phyloP scores from a whole-genome alignment of 2,113 vertebrate genomes.

The Sturnus vulgaris region DNA sequence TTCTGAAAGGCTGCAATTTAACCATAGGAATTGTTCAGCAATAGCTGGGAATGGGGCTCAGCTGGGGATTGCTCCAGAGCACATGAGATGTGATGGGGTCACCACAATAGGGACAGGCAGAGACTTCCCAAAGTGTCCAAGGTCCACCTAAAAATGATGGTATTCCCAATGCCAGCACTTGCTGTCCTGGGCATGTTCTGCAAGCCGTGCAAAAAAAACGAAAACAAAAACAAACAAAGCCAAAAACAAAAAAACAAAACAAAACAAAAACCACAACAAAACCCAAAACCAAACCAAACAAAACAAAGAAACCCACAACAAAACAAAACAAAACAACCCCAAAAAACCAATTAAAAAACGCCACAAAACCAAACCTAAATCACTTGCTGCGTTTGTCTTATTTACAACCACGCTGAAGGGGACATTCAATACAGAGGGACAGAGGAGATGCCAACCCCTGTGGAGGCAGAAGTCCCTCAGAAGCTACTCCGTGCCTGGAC shows the following conservation, averaged over 20 bases:
- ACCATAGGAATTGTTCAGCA: background rate
- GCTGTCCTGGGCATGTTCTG: background rate
- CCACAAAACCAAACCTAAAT: background rate
- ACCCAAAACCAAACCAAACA: background rate
- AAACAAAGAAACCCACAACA: background rate
- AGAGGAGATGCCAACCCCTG: background rate
- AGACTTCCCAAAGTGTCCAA: background rate
- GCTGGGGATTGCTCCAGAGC: background rate
- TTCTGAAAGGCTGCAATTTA: background rate
- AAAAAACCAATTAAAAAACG: no score
- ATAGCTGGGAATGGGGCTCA: background rate
- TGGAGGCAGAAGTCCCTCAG: background rate
- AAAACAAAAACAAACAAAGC: background rate
- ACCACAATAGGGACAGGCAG: background rate
- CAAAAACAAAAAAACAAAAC: no score
- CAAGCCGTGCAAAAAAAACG: background rate
- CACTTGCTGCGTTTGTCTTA: background rate
- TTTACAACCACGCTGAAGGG: background rate
- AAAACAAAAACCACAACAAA: no score
- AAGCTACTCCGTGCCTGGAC: background rate
- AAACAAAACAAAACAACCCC: background rate
- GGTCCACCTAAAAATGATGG: background rate
- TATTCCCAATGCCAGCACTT: background rate
- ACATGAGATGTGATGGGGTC: background rate
- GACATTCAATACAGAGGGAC: background rate